Conservation (phyloP, 2,888 invertebrate genomes). For the Crossocerus cetratus region DNA sequence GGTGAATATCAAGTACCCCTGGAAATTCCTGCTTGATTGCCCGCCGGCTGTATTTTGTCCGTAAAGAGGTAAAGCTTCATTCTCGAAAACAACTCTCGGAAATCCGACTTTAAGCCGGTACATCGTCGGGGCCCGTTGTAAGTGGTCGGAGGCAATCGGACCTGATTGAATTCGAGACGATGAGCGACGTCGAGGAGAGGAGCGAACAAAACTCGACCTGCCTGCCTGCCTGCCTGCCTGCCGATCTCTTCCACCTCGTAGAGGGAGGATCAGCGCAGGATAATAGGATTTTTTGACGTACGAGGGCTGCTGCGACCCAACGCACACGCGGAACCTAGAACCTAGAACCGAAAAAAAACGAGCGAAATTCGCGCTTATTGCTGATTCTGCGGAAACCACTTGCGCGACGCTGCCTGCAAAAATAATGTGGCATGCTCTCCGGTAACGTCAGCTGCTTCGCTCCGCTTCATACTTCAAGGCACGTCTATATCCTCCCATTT, state of each 20-base stretch:
- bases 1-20: too few relatives aligned
- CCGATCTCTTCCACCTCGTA: slow-evolving; percentile 53
- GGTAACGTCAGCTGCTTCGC: slow-evolving; percentile 67
- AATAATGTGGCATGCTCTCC: slow-evolving; percentile 70
- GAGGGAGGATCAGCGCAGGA: slow-evolving; percentile 57
- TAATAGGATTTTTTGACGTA: slow-evolving; percentile 65
- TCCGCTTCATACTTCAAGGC: slow-evolving; percentile 65
- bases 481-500: slow-evolving; percentile 43
- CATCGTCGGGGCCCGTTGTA: not conserved
- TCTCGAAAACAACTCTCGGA: not conserved
- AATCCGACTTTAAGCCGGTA: not conserved
- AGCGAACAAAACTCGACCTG: slow-evolving; percentile 57
- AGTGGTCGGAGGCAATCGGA: slow-evolving; percentile 41
- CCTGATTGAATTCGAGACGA: slow-evolving; percentile 56
- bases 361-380: slow-evolving; percentile 64
- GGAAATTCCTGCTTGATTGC: too few relatives aligned
- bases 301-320: slow-evolving; percentile 42
- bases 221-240: slow-evolving; percentile 40
- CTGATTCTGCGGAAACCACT: slow-evolving; percentile 64
- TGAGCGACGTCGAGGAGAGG: slow-evolving; percentile 58
- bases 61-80: not conserved
- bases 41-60: too few relatives aligned
- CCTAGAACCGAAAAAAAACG: slow-evolving; percentile 28
- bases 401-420: slow-evolving; percentile 69
- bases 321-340: not conserved